These are phyloP conservation scores for Palythoa caribaeorum DNA, from an alignment of 92 coral and sea anemone genomes.

Conservation along the genomic window DNA sequence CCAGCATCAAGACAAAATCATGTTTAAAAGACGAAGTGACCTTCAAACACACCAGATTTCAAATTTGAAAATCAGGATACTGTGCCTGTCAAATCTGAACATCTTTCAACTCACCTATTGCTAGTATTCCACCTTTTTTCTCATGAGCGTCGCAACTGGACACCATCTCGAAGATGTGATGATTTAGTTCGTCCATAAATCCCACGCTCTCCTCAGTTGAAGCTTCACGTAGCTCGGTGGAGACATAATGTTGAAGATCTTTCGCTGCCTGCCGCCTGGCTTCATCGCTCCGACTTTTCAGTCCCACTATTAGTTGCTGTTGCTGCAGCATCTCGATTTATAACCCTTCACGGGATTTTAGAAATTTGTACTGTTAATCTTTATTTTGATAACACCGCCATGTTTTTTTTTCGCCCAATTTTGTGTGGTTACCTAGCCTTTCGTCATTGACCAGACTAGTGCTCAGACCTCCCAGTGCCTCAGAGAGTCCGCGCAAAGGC, in stretches of 20 bases:
- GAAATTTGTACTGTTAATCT: neutral
- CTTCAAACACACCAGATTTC: neutral
- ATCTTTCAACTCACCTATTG: constrained; percentile 76
- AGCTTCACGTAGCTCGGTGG: constrained; percentile 98
- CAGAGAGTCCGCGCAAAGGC: too few species aligned
- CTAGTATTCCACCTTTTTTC: constrained; percentile 99
- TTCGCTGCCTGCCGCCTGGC: constrained; percentile 90
- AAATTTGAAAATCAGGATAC: constrained; percentile 10
- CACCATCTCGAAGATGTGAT: constrained; percentile 97
- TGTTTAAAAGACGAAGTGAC: neutral
- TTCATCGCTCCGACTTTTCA: constrained; percentile 97
- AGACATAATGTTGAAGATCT: constrained; percentile 92
- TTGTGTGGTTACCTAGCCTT: constrained; percentile 22
- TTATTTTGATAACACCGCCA: constrained; percentile 46
- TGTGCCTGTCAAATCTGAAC: neutral
- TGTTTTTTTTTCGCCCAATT: constrained; percentile 39
- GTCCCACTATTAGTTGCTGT: constrained; percentile 86
- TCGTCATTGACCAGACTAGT: neutral
- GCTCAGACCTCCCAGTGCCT: neutral
- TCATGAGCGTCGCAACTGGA: constrained; percentile 98
- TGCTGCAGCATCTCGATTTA: constrained; percentile 70
- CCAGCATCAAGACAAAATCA: neutral
- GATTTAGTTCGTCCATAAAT: constrained; percentile 97
- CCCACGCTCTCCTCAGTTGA: constrained; percentile 91
- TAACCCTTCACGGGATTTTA: neutral